Evolutionary conservation across 2,797 vertebrate genomes (phyloP), one percentile per base, ranked within the genome.

Genomic region (Cossypha dichroa): DNA sequence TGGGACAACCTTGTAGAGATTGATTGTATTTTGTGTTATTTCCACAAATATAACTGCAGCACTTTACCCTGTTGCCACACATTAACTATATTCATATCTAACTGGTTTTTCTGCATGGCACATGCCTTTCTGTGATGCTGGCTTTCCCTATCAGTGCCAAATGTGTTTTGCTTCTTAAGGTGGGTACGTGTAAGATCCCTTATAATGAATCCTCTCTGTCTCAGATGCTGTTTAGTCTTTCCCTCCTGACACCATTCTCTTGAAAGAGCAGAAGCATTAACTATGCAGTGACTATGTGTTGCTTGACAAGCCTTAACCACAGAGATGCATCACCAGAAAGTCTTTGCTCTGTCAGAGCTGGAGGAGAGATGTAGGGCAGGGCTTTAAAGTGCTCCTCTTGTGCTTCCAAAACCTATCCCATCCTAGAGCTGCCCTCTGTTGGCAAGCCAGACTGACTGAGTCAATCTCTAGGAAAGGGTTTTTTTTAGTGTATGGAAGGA

Each of bases 121-220:
- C 10, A 16, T n/a, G 25, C 16, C 13, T 48, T 83, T 84, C 36
- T 68, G 56, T 60, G 62, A 11, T 56, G 41, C 40, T 88, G 29
- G n/a, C 41, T 70, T 40, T 72, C 29, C 19, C 21, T 43, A 0
- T n/a, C n/a, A 17, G 9, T 31, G 25, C 34, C 43, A 38, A 36
- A 68, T 22, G 33, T 10, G 4, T 59, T 96, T 91, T 48, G 19
- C 19, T 67, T 59, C 40, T 56, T 54, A 31, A 1, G 6, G 31
- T 23, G 54, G 6, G 10, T 41, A 22, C 0, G 0, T 18, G 21
- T 11, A 13, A 0, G 0, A 46, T 58, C 48, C 34, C 7, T 36
- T 28, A 13, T 3, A 13, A 36, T 28, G 33, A 55, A 70, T 67
- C 34, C 13, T 66, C 69, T 45, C 75, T 70, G 23, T 60, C 38